Base-by-base conservation (phyloP, 1,140 invertebrate species). In the Eueides isabella region DNA sequence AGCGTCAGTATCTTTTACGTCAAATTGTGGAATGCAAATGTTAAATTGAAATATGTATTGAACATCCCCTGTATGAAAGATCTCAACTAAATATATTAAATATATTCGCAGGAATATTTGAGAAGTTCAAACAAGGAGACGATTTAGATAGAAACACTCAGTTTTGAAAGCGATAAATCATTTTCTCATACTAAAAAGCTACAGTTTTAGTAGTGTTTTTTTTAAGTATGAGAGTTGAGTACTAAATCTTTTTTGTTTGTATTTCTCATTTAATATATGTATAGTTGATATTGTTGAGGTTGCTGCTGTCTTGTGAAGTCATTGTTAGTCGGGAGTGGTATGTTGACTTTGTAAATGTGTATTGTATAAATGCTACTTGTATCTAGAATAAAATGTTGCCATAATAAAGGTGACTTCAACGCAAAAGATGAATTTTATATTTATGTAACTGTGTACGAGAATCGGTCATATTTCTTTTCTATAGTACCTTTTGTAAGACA, bases 21-120 rank as follows among this genome's bases (percentile, higher is more conserved):
- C 48, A 26, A 74, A 74, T 74, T 69, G 67, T 74, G 61, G 23
- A 55, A 44, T 44, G 41, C 41, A 19, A 74, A 80, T 83, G 81
- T 78, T 75, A 85, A 80, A 78, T 80, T 81, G 67, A 75, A 68
- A 76, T 75, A 75, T 67, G 71, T 76, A 26, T 26, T 55, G 19
- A 55, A 26, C 84, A 83, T 74, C 79, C 48, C 79, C 48, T 55
- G 76, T 78, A 82, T 80, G 74, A 82, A 80, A 81, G 89, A 91
- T 91, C 87, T 91, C 87, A 91, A 85, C 76, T 77, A 83, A 80
- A 79, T 86, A 85, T 78, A 67, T 79, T 74, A n/a, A 44, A 44
- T 44, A 7, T 44, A 44, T 55, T 55, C 19, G 23, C 11, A 11
- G 11, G 48, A 55, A 55, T 55, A 55, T 55, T 12, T 23, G 19